Percentiles rank a stretch among this genome's conserved stretches.
Evolutionary conservation across 2,888 invertebrate genomes (phyloP).

Genomic region (Cryptocephalus primarius): DNA sequence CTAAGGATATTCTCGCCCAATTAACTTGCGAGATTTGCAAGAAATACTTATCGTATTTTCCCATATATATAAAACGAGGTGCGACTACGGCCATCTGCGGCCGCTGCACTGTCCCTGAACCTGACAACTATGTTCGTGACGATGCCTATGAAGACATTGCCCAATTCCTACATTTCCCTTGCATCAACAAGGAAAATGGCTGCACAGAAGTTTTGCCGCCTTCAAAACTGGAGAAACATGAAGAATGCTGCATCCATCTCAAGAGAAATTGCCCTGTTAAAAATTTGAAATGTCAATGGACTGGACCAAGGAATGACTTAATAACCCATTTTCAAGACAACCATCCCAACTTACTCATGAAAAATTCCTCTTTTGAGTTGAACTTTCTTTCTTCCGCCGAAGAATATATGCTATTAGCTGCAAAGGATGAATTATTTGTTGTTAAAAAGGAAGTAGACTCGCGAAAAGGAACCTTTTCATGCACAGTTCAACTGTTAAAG

Average conservation of each 20-base stretch:
- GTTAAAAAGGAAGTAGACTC: constrained; percentile 20
- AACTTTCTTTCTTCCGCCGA: constrained; percentile 21
- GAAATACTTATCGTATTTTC: constrained; percentile 23
- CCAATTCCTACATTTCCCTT: constrained; percentile 24
- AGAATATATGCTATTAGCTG: constrained; percentile 19
- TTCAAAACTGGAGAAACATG: constrained; percentile 19
- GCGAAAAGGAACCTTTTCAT: constrained; percentile 8
- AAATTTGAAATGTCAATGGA: constrained; percentile 24
- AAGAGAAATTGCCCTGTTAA: constrained; percentile 21
- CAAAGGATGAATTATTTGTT: constrained; percentile 21
- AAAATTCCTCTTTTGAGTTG: constrained; percentile 21
- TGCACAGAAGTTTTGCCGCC: constrained; percentile 20
- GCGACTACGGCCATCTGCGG: constrained; percentile 21
- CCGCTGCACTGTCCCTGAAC: constrained; percentile 19
- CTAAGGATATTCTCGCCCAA: neutral
- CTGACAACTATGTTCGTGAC: constrained; percentile 16
- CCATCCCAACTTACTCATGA: constrained; percentile 21
- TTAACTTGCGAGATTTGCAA: constrained; percentile 21
- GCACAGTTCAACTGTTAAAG: constrained; percentile 13
- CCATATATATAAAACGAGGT: constrained; percentile 15
- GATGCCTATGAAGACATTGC: constrained; percentile 24
- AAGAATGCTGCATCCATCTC: constrained; percentile 20
- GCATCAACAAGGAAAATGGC: constrained; percentile 21
- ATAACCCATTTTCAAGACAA: constrained; percentile 21
- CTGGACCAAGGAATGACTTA: constrained; percentile 21